Conservation (phyloP, 2,888 invertebrate genomes). For the Dendrolimus houi region DNA sequence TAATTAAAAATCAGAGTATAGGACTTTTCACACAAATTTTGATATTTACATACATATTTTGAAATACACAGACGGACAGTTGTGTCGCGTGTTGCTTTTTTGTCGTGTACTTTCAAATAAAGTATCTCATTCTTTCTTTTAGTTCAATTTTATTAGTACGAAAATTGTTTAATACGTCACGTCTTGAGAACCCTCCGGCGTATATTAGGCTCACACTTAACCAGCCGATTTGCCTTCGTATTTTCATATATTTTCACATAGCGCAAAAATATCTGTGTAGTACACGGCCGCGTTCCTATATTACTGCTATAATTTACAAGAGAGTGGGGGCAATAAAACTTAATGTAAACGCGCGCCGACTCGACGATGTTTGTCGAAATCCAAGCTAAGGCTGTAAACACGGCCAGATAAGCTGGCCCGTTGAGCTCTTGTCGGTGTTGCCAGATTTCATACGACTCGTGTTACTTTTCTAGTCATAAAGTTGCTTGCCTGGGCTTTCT, state of each 20-base stretch:
- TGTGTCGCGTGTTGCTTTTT: no score
- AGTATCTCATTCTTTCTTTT: no score
- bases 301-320: constrained; percentile 62
- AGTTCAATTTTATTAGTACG: no score
- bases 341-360: constrained; percentile 58
- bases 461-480: constrained; percentile 1
- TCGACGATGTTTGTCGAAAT: constrained; percentile 61
- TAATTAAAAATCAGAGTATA: no score
- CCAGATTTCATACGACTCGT: constrained; percentile 1
- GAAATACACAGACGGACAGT: no score
- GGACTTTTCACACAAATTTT: no score
- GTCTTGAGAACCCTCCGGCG: no score
- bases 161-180: no score
- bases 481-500: neutral
- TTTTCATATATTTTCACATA: constrained; percentile 47
- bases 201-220: neutral
- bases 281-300: constrained; percentile 36
- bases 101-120: no score
- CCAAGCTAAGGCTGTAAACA: constrained; percentile 39
- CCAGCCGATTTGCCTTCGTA: constrained; percentile 16
- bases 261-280: constrained; percentile 37
- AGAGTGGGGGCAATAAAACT: constrained; percentile 67
- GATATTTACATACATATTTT: no score
- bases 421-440: constrained; percentile 9
- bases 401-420: constrained; percentile 37